Evolutionary conservation across 35 echinoderm and acorn worm species (phyloP).

Genomic region (Strongylocentrotus purpuratus): DNA sequence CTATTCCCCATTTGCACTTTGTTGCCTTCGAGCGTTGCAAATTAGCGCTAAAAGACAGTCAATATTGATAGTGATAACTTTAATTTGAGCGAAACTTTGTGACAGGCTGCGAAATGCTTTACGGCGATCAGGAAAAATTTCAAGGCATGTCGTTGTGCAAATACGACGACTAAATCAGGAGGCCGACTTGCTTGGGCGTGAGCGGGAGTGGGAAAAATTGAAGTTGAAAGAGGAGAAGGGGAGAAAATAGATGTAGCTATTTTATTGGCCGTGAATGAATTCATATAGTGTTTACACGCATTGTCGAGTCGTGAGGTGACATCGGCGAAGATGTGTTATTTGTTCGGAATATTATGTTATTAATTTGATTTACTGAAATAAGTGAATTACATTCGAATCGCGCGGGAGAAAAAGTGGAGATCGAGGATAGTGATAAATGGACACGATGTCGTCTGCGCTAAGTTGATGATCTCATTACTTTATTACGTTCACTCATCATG

Average conservation of each 20-base stretch:
- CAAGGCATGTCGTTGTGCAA: not conserved
- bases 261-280: slow-evolving; percentile 45
- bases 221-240: slow-evolving; percentile 5
- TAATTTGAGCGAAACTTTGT: slow-evolving; percentile 50
- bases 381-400: slow-evolving; percentile 52
- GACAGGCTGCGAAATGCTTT: slow-evolving; percentile 39
- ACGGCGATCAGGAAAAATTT: slow-evolving; percentile 32
- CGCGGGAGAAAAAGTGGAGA: slow-evolving; percentile 16
- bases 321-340: slow-evolving; percentile 43
- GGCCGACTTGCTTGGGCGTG: not conserved
- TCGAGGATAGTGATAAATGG: slow-evolving; percentile 1
- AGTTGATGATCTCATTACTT: slow-evolving; percentile 22
- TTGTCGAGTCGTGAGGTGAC: slow-evolving; percentile 17
- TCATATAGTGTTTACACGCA: not conserved
- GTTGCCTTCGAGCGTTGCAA: slow-evolving; percentile 43
- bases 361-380: slow-evolving; percentile 50
- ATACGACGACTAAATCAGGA: slow-evolving; percentile 15
- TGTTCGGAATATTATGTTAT: slow-evolving; percentile 52
- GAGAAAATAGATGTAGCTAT: not conserved
- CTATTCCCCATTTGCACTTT: slow-evolving; percentile 55
- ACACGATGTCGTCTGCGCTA: not conserved
- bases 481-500: not conserved
- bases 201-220: not conserved
- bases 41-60: slow-evolving; percentile 54
- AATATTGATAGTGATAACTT: slow-evolving; percentile 57